phyloP scores from a whole-genome alignment of 2,888 invertebrate species.

The Tortrix viridana region DNA sequence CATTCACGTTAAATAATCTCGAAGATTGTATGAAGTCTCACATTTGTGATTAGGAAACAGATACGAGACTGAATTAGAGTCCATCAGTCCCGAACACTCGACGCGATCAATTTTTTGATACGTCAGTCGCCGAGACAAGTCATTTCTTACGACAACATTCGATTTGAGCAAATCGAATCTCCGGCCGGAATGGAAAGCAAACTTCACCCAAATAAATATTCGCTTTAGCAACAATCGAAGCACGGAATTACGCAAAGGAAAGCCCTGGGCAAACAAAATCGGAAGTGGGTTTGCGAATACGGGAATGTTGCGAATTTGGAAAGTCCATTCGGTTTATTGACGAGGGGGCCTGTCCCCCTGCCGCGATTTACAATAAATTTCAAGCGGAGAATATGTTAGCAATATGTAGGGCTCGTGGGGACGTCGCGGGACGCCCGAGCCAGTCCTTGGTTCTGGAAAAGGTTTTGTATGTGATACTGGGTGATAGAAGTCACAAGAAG shows the following conservation, averaged over 20 bases:
- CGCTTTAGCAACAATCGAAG: conserved; percentile 80
- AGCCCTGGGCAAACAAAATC: conserved; percentile 82
- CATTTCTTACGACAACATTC: conserved; percentile 78
- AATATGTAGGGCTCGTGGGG: conserved; percentile 64
- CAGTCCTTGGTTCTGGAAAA: too few species aligned
- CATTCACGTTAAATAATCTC: neutral
- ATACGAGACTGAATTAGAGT: conserved; percentile 37
- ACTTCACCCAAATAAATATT: conserved; percentile 81
- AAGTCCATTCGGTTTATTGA: conserved; percentile 81
- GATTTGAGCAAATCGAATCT: conserved; percentile 81
- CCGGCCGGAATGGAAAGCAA: conserved; percentile 69
- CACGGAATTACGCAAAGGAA: conserved; percentile 81
- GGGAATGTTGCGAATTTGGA: conserved; percentile 80
- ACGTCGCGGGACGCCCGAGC: too few species aligned
- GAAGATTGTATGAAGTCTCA: neutral
- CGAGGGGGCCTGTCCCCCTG: conserved; percentile 66
- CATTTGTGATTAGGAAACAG: conserved; percentile 25
- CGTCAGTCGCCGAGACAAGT: conserved; percentile 73
- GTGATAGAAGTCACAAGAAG: too few species aligned
- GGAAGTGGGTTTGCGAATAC: conserved; percentile 69
- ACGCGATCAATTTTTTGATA: conserved; percentile 81
- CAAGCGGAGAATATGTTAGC: conserved; percentile 80
- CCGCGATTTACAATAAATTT: conserved; percentile 81
- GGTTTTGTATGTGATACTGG: too few species aligned
- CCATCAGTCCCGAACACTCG: conserved; percentile 33